These are phyloP conservation scores for Salpingus planirostris DNA, from an alignment of 2,888 invertebrate genomes.

Conservation along the genomic window DNA sequence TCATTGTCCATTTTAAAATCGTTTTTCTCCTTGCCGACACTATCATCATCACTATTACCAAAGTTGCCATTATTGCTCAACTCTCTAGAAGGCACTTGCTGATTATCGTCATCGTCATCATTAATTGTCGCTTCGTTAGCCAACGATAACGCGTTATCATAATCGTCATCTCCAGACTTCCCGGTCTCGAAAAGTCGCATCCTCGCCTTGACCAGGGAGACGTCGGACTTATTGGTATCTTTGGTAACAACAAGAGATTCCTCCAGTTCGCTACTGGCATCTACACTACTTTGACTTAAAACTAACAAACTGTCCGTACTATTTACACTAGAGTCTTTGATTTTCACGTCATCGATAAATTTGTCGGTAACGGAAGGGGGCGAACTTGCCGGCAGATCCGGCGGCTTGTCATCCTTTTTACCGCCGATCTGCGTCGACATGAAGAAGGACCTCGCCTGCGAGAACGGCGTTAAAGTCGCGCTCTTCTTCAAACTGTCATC, in stretches of 20 bases:
- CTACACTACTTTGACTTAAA: conserved; percentile 26
- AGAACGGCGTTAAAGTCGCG: conserved; percentile 18
- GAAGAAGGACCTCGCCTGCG: conserved; percentile 37
- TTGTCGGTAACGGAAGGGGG: conserved; percentile 17
- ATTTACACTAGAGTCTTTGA: too few species aligned
- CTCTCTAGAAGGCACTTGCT: conserved; percentile 17
- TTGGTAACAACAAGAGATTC: conserved; percentile 40
- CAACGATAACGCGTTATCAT: conserved; percentile 26
- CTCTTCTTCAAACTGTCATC: conserved; percentile 19
- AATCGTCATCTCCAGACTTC: too few species aligned
- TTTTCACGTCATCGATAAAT: too few species aligned
- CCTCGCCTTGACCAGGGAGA: conserved; percentile 38
- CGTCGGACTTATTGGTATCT: conserved; percentile 28
- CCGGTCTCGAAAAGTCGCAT: conserved; percentile 38
- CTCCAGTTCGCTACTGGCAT: conserved; percentile 16
- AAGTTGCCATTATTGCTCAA: conserved; percentile 3
- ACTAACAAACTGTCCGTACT: conserved; percentile 19
- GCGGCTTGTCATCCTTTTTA: conserved; percentile 26
- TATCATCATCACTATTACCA: too few species aligned
- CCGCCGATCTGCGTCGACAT: conserved; percentile 38
- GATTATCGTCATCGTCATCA: too few species aligned
- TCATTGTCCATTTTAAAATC: conserved; percentile 2
- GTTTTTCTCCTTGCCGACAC: not conserved
- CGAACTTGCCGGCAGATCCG: conserved; percentile 27
- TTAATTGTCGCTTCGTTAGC: conserved; percentile 14